Evolutionary conservation across 2,113 vertebrate genomes (phyloP).

Genomic region (Eupsittula cactorum): DNA sequence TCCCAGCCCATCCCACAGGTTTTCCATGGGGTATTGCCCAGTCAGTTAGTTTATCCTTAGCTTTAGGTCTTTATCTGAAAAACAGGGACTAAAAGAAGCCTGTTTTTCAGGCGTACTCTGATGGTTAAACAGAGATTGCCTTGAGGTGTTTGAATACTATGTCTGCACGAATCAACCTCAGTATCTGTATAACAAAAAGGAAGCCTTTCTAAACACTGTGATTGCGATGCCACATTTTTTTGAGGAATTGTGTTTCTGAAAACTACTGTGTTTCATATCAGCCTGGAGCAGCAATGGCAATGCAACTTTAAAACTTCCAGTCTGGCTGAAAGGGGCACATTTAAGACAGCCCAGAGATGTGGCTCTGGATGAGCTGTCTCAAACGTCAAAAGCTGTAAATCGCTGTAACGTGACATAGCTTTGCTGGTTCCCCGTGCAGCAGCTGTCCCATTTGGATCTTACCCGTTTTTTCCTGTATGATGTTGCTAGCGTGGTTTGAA

Average conservation of each 20-base stretch:
- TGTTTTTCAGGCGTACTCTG: neutral
- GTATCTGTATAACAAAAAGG: neutral
- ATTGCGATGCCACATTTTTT: neutral
- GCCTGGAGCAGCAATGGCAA: neutral
- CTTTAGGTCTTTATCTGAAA: neutral
- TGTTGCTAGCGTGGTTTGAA: neutral
- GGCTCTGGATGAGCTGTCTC: neutral
- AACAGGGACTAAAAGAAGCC: neutral
- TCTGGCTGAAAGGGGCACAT: neutral
- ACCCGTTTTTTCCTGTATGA: neutral
- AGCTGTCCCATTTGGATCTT: fast-evolving
- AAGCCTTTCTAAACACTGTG: neutral
- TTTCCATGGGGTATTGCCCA: neutral
- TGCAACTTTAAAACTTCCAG: neutral
- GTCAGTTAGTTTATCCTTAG: neutral
- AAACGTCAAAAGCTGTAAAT: neutral
- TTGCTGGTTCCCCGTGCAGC: neutral
- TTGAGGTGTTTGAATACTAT: neutral
- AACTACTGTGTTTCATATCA: neutral
- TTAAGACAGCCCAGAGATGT: neutral
- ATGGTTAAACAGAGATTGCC: neutral
- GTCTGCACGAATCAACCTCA: fast-evolving
- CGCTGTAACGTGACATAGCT: neutral
- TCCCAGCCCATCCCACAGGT: neutral
- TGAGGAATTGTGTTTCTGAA: neutral